Evolutionary conservation across 2,113 vertebrate genomes (phyloP), one percentile per base, ranked within the genome.

Genomic region (Camelus bactrianus): DNA sequence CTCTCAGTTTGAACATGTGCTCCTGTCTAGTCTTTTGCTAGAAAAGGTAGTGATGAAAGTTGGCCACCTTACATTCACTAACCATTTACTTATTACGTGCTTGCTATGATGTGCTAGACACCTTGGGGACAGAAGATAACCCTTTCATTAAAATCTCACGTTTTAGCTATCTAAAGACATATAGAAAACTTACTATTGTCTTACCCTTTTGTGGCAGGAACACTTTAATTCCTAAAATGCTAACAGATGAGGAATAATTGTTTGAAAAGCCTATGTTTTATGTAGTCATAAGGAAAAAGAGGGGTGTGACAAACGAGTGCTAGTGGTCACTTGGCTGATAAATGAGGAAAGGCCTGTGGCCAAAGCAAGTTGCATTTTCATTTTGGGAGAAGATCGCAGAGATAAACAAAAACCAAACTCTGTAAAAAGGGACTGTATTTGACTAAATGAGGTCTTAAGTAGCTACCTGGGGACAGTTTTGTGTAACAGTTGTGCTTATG

Each of bases 321-420:
- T 64, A 54, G 5, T 42, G 20, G 54, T 80, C 35, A 73, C 30
- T 56, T 60, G 50, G 38, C 38, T 67, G 72, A n/a, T 50, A 87
- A 83, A 83, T 24, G 67, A 56, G 26, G 28, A 72, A 77, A 81
- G 32, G 35, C 69, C 54, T 89, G 2, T 82, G 65, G n/a, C 50
- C 52, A 93, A 54, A 94, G 48, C 62, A 72, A 58, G 48, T 50
- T 79, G 65, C 14, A 54, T 38, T 97, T 92, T 82, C 73, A 86
- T 56, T 88, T 85, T 24, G 15, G 81, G 38, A 76, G 19, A 69
- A 30, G 30, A 62, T 56, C 17, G 20, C 32, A 60, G 30, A 79
- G 73, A 52, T 32, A 89, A 22, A 35, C 16, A 88, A 72, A 89
- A 84, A 15, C 35, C n/a, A 79, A 30, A 76, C 54, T 69, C 62